Conservation (phyloP, 2,888 invertebrate genomes). For the Napeogenes inachia region DNA sequence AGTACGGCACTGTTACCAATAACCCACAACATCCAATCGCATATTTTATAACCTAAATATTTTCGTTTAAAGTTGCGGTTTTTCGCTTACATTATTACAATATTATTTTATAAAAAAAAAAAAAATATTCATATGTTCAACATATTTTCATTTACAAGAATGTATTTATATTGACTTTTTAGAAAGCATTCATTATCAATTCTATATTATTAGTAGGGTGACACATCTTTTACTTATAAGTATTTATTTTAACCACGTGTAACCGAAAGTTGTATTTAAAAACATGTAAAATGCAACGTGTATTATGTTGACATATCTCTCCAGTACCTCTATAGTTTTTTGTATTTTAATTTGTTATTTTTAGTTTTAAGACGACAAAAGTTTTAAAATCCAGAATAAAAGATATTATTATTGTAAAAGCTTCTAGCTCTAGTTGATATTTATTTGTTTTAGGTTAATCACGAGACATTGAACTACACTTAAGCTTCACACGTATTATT, state of each 20-base stretch:
- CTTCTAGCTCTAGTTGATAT: conserved; percentile 51
- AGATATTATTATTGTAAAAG: conserved; percentile 69
- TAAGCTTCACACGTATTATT: conserved; percentile 31
- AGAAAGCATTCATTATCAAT: too few relatives aligned
- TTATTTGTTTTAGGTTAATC: conserved; percentile 52
- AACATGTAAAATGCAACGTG: conserved; percentile 14
- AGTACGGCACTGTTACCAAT: conserved; percentile 61
- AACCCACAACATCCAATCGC: conserved; percentile 24
- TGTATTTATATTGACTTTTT: conserved; percentile 34
- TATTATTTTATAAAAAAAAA: neutral
- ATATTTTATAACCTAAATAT: neutral
- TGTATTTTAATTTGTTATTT: conserved; percentile 58
- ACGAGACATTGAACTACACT: conserved; percentile 21
- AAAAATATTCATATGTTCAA: conserved; percentile 35
- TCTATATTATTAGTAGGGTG: too few relatives aligned
- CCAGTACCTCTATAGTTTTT: conserved; percentile 51
- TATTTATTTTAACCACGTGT: neutral
- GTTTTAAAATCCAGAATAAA: conserved; percentile 68
- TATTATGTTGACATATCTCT: conserved; percentile 31
- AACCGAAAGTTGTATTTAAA: neutral
- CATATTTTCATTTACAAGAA: conserved; percentile 25
- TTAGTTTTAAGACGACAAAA: conserved; percentile 65
- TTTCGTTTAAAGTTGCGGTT: neutral
- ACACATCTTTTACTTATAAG: neutral
- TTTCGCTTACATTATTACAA: neutral